Evolutionary conservation across 1,140 invertebrate species (phyloP), one percentile per base, ranked within the genome.

Genomic region (Drosophila gunungcola): DNA sequence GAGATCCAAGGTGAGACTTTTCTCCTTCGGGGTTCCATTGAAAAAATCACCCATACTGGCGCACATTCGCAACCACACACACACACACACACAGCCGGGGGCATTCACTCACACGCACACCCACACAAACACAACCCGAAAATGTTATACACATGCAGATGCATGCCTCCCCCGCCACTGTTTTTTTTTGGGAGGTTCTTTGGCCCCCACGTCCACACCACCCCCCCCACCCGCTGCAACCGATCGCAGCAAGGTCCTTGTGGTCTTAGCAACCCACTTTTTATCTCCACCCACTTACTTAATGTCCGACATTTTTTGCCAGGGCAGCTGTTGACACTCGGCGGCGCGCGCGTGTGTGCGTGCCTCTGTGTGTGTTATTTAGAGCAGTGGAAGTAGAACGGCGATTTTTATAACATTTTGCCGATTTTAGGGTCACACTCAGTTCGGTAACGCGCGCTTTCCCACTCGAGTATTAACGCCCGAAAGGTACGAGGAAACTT

Each of bases 231-330:
- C 12, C n/a, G 16, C 52, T 6, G 2, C 9, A 32, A 6, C 3
- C 13, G 58, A 62, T 46, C 45, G 36, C 42, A 25, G 39, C n/a
- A 25, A 16, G 34, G 55, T 21, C n/a, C 7, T 53, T 21, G 36
- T 12, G 34, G 6, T 9, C 4, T 2, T n/a, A 13, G 2, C 11
- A 36, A 9, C 16, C 25, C 49, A 34, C 49, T 32, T 56, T 65
- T 77, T 32, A 43, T 7, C 48, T 7, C 43, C 38, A 21, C 16
- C 42, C 42, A 88, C 83, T 88, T 88, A 88, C 83, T 88, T 88
- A 83, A 88, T 89, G 84, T 88, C 83, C 83, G 83, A 88, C 83
- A 88, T 88, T 88, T 88, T 86, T 75, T 63, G 67, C 72, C 78
- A 74, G 65, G 76, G 80, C 80, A 84, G 80, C 80, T 84, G 80